Base-by-base conservation (phyloP, 2,113 vertebrate genomes). In the Dromaius novaehollandiae region DNA sequence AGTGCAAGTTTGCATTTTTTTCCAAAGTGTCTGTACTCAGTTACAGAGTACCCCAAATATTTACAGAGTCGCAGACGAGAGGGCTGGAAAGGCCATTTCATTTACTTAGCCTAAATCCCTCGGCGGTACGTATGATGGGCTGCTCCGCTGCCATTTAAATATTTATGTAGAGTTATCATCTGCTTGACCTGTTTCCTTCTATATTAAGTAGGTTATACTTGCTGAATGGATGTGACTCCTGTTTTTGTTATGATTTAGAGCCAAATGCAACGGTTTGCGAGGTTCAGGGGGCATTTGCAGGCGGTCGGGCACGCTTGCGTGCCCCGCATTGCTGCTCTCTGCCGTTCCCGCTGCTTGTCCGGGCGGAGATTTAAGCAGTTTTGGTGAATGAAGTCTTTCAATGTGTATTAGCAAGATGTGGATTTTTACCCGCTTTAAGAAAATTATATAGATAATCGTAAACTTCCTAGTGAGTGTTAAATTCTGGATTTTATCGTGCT, bases 31-130 rank as follows among this genome's bases (percentile, higher is more conserved):
- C 89, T 53, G 50, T 16, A 13, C 50, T 44, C 0, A 1, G 9
- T 61, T 75, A n/a, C 61, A 36, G 82, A 64, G 64, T 36, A 71
- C 60, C 95, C 91, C 88, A 92, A 90, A 93, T 90, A 75, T 95
- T 95, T 88, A 42, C 69, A 3, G 2, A 7, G 56, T 50, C 2
- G 0, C 77, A 26, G 70, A 42, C 28, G 58, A 66, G 76, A 44
- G 69, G 51, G 55, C 73, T 71, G 86, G 88, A 79, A 89, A 94
- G 65, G 69, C 68, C 80, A 89, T 13, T 61, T 63, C 11, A 40
- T 87, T 93, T 75, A 38, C 76, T 77, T 34, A 73, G 5, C 58
- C 56, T 20, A 42, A 60, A 75, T 13, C 66, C 70, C n/a, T 2
- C 9, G 66, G 86, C 53, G 65, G 7, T 53, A 6, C n/a, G 11